Evolutionary conservation across 2,888 invertebrate species (phyloP), one percentile per base, ranked within the genome.

Genomic region (Candidula unifasciata): DNA sequence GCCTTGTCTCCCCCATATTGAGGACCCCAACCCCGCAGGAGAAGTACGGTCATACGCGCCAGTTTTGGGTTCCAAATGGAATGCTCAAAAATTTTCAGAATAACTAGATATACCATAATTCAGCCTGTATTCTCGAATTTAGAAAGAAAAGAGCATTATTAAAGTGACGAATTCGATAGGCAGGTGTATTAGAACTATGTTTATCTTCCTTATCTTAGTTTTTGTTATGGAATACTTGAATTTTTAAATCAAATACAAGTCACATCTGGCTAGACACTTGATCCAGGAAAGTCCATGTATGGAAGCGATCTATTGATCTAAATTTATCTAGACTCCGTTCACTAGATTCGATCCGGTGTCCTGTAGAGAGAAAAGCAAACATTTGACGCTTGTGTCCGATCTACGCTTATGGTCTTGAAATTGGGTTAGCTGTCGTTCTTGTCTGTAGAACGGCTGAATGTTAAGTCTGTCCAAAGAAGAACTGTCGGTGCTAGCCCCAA

Each of bases 291-390:
- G 30, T 30, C 44, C 27, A 37, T 37, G 54, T 33, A 57, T 69
- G 71, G 71, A 35, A 69, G 33, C 71, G 57, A 71, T 69, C 80
- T 71, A 80, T 80, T 80, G 80, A 80, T 80, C 80, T 80, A 57
- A 80, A 80, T 80, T 80, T 80, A 69, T 69, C 77, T 71, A 66
- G 69, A 33, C 52, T 54, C 69, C 57, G 54, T 35, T 54, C 71
- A n/a, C n/a, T n/a, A n/a, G n/a, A 52, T n/a, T 35, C 30, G 77
- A 66, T 83, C 71, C 78, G 68, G 35, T 44, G 35, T 68, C 24
- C 54, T 52, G 60, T 68, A 54, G 44, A 69, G 44, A 69, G 66
- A 76, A 82, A 64, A 82, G 82, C 82, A 76, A 82, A 82, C 80
- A 80, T 80, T 80, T 71, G 21, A 71, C 57, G 71, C 80, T 24